Base-by-base conservation (phyloP, 2,113 vertebrate genomes). In the Nansenia antarctica region DNA sequence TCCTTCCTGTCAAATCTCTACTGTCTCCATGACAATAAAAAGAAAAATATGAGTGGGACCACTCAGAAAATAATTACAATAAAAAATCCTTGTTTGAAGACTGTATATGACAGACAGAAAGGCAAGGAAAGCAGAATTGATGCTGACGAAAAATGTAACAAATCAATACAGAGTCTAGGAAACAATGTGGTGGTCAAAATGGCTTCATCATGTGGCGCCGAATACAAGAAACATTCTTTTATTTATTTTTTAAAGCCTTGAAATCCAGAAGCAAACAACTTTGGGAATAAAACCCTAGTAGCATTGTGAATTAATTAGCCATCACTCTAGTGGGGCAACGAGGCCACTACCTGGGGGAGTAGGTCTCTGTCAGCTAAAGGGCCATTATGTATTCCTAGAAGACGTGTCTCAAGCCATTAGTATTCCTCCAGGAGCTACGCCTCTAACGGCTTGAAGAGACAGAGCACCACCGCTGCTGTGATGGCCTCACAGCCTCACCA, bases 351-450 rank as follows among this genome's bases (percentile, higher is more conserved):
- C 77, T 70, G 7, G 32, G 69, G 81, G 53, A 63, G 45, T 61
- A 27, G 24, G 58, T 81, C 78, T 58, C 61, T 20, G 66, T 66
- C 74, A 77, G 64, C 59, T 12, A 26, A 20, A 65, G 57, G n/a
- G 47, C 62, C 69, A 73, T 82, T 78, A 70, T 27, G 71, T 70
- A 88, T 82, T 88, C 78, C 60, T 69, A 70, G 67, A 87, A 86
- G 79, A 82, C 72, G 63, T 66, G 18, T 66, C 63, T 72, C 64
- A 60, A 61, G 18, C 18, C 62, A 84, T 90, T 88, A 87, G 78
- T 66, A 61, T 67, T 69, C 66, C 58, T 76, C 62, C 18, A 2
- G 70, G 69, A 77, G 70, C 69, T 0, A 29, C n/a, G 59, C n/a
- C 26, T 24, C 82, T 83, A 87, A 80, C 73, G 68, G 69, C 67